Evolutionary conservation across 2,888 invertebrate species (phyloP), one percentile per base, ranked within the genome.

Genomic region (Melinaea menophilus): DNA sequence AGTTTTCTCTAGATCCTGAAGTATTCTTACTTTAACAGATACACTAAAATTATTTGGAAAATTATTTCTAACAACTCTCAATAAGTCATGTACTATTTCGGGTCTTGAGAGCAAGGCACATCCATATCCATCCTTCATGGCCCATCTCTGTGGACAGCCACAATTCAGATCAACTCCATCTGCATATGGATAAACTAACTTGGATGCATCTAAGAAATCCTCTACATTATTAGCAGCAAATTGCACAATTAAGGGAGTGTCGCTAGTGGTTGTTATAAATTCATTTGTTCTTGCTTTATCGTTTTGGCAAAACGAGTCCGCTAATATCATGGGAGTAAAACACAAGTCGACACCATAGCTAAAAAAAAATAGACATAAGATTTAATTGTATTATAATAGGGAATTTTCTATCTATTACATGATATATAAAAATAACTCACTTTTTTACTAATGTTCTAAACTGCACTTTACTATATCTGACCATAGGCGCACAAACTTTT

Each of bases 91-190:
- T 4, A 99, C 93, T 9, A 94, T 75, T 77, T 99, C 95, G 5
- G 99, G 98, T 71, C 95, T 94, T 9, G 93, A 93, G 31, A 99
- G 84, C 70, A 99, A 85, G 65, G 95, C 94, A 76, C 96, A 96
- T 0, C 99, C 99, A 79, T 96, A 95, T 3, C 97, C 97, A 79
- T 97, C 96, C 71, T 95, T 93, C 85, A 96, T 95, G 0, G 98
- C 98, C 98, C 98, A 99, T 71, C 94, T 91, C 85, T 99, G 99
- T 0, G 99, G 99, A 75, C 99, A 99, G 0, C 99, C 99, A 90
- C 99, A 99, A 81, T 99, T 99, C 46, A 99, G 88, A 88, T 99
- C 99, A 2, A 98, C 95, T 5, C 99, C 99, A 90, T 96, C 95
- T 61, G 95, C 94, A 88, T 95, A 96, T 12, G 95, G 95, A 71